Conservation (phyloP, 1,140 invertebrate species). For the Reticulitermes speratus region DNA sequence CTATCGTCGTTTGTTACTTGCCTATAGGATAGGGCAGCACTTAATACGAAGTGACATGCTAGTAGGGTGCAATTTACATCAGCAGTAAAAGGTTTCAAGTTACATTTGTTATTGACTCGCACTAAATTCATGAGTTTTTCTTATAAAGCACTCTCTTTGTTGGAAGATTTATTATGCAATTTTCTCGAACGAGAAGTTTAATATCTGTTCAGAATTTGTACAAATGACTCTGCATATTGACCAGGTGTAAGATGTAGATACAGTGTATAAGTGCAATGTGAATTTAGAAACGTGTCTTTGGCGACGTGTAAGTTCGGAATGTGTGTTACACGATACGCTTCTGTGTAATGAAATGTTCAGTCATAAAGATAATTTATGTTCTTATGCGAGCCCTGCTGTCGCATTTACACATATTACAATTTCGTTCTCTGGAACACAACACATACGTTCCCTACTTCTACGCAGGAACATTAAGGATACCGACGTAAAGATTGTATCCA, state of each 20-base stretch:
- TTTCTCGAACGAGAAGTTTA: too few relatives aligned
- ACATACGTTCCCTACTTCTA: not conserved
- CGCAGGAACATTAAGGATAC: not conserved
- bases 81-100: too few relatives aligned
- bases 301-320: not conserved
- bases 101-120: too few relatives aligned
- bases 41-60: too few relatives aligned
- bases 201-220: too few relatives aligned
- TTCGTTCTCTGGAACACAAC: not conserved
- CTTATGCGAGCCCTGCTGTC: not conserved
- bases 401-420: not conserved
- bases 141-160: too few relatives aligned
- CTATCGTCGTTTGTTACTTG: too few relatives aligned
- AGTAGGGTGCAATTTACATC: too few relatives aligned
- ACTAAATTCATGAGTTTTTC: too few relatives aligned
- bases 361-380: not conserved
- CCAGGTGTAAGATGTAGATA: not conserved
- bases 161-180: too few relatives aligned
- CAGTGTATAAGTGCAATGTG: not conserved
- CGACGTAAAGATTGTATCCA: not conserved
- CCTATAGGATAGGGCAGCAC: too few relatives aligned
- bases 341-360: not conserved
- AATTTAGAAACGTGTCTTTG: not conserved
- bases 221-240: not conserved
- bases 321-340: not conserved